Base-by-base conservation (phyloP, 2,113 vertebrate species). In the Piaya cayana region DNA sequence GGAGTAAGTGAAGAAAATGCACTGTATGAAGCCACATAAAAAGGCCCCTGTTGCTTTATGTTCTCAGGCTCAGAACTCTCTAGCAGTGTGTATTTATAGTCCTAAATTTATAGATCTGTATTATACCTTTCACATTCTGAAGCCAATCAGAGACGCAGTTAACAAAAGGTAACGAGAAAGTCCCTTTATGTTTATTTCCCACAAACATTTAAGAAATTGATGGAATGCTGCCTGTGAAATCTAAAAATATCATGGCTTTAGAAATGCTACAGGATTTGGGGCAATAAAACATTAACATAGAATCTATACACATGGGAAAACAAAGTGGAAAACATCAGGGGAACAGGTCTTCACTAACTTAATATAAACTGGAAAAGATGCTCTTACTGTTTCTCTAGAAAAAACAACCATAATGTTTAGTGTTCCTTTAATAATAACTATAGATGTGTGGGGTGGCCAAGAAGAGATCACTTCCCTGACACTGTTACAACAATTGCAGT, bases 41-140 rank as follows among this genome's bases (percentile, higher is more conserved):
- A 95, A 80, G 58, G 58, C 47, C 6, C 79, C 82, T 86, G 93
- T 82, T 93, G 90, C 80, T 94, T 67, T 36, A 84, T 90, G 53
- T 94, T 93, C 80, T 83, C 80, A 83, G 88, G 68, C 60, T 92
- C 43, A 81, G 56, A 96, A 83, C 76, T 69, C 93, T 94, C 88
- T 88, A 91, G 72, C 82, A 93, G 63, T 70, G 34, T 81, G 30
- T 95, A 95, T 94, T 95, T 94, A 89, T 82, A 93, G 84, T 47
- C 58, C 64, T 92, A 69, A 50, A 82, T 86, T 93, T 93, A 94
- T n/a, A 86, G 20, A 42, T 12, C 37, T 80, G 26, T 42, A 67
- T 82, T 86, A 70, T 42, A 55, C 26, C 39, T 72, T 90, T 88
- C 36, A 74, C 34, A 75, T 76, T 34, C 39, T 0, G 8, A 65